Base-by-base conservation (phyloP, 2,113 vertebrate species). In the Ceuthmochares aereus region DNA sequence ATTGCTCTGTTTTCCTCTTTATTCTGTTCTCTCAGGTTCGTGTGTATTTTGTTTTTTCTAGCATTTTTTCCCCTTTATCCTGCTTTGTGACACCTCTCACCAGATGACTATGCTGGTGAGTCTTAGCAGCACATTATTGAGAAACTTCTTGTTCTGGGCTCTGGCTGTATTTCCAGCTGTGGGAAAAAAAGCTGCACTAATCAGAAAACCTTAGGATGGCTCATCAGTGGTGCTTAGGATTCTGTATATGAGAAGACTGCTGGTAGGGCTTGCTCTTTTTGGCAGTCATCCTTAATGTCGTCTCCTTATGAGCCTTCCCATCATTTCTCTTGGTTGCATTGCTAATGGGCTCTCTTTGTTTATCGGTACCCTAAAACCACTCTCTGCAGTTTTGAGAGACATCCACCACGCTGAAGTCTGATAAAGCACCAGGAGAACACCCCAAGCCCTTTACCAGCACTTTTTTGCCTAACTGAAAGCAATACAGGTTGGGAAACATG, bases 41-140 rank as follows among this genome's bases (percentile, higher is more conserved):
- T 7, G 0, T 5, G 0, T 45, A 3, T 27, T 67, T 40, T 34
- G 43, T 0, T 56, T 9, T 27, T 63, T 36, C 43, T 42, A 3
- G 14, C 5, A 1, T 36, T 58, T 55, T 72, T 37, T 58, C 9
- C 64, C 23, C 10, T 6, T 52, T 45, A 42, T 55, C 13, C 36
- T 49, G 51, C 42, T 56, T 30, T 58, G 27, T 13, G 47, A 4
- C 55, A 15, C 30, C 30, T n/a, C 52, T 56, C 47, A 13, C 55
- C 27, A 22, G 64, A 16, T 32, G 47, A 9, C 32, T 51, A 4
- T 34, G 34, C 42, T 26, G 18, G 34, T 36, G 55, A 32, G 55
- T 16, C 60, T 37, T n/a, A 34, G 45, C 54, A 70, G 17, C 34
- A 9, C 18, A 0, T 14, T 30, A 2, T 1, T 60, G 72, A 64